Percentiles rank a stretch among this genome's conserved stretches.
Evolutionary conservation across 2,113 vertebrate genomes (phyloP).

Genomic region (Sitta europaea): DNA sequence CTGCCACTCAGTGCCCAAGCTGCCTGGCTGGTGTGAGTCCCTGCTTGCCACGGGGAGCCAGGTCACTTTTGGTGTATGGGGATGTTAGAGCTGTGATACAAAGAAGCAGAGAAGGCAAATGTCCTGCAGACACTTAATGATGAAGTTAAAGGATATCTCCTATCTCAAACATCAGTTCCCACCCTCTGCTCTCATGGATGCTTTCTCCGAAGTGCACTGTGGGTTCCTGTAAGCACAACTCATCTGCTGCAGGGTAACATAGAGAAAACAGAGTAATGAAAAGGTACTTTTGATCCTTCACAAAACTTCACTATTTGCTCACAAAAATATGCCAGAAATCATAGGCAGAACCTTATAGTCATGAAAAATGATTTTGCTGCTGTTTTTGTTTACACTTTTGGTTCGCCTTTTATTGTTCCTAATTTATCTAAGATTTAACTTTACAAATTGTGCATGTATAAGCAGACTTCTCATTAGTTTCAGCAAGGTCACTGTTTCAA

Average conservation of each 20-base stretch:
- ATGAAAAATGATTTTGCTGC: not conserved
- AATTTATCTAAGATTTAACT: not conserved
- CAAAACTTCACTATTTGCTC: not conserved
- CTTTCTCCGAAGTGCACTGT: not conserved
- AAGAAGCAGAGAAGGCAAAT: not conserved
- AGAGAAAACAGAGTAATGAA: not conserved
- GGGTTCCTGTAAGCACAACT: not conserved
- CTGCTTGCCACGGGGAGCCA: not conserved
- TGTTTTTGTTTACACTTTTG: not conserved
- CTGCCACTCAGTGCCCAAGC: accelerated
- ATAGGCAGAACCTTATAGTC: not conserved
- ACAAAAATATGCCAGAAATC: not conserved
- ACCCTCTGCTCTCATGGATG: not conserved
- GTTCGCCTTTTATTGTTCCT: not conserved
- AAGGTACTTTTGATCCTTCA: not conserved
- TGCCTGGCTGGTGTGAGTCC: not conserved
- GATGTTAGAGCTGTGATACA: not conserved
- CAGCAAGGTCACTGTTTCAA: not conserved
- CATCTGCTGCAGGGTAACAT: not conserved
- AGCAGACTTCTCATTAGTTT: not conserved
- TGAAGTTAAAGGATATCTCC: not conserved
- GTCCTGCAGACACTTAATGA: not conserved
- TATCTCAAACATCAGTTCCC: not conserved
- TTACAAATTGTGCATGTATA: not conserved
- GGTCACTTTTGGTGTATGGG: not conserved